phyloP scores from a whole-genome alignment of 2,888 invertebrate species.

The Gerosis bhagava region DNA sequence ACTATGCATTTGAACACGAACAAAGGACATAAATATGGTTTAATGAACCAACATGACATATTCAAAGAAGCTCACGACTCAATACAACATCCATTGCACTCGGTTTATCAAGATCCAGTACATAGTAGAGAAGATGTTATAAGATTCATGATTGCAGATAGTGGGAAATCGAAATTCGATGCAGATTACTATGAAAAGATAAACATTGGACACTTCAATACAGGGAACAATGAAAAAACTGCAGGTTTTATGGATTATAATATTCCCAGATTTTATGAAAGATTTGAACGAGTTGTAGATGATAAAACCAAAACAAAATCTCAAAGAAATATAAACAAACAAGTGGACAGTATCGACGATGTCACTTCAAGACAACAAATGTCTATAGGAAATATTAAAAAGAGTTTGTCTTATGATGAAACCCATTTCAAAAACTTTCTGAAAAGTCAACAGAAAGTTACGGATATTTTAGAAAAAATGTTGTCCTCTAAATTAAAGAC shows the following conservation, averaged over 20 bases:
- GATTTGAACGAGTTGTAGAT: slow-evolving; percentile 45
- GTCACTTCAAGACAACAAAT: slow-evolving; percentile 48
- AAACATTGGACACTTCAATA: slow-evolving; percentile 17
- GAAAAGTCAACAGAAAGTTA: slow-evolving; percentile 68
- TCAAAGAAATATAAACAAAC: background rate
- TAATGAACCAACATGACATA: background rate
- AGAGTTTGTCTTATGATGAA: slow-evolving; percentile 47
- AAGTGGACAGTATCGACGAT: background rate
- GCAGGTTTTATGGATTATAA: slow-evolving; percentile 2
- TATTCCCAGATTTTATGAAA: slow-evolving; percentile 58
- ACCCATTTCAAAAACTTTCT: slow-evolving; percentile 60
- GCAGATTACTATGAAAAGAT: slow-evolving; percentile 29
- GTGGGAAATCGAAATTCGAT: slow-evolving; percentile 25
- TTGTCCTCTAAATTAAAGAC: slow-evolving; percentile 47
- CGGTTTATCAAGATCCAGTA: background rate
- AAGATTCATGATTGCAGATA: slow-evolving; percentile 23
- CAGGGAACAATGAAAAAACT: slow-evolving; percentile 24
- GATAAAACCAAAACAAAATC: background rate
- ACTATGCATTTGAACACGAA: too few relatives aligned
- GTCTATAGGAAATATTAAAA: slow-evolving; percentile 46
- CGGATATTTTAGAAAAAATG: slow-evolving; percentile 62
- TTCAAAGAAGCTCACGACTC: background rate
- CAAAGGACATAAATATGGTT: background rate
- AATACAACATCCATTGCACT: too few relatives aligned
- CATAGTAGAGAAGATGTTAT: slow-evolving; percentile 25